Base-by-base conservation (phyloP, 2,797 vertebrate species). In the Delichon dasypus region DNA sequence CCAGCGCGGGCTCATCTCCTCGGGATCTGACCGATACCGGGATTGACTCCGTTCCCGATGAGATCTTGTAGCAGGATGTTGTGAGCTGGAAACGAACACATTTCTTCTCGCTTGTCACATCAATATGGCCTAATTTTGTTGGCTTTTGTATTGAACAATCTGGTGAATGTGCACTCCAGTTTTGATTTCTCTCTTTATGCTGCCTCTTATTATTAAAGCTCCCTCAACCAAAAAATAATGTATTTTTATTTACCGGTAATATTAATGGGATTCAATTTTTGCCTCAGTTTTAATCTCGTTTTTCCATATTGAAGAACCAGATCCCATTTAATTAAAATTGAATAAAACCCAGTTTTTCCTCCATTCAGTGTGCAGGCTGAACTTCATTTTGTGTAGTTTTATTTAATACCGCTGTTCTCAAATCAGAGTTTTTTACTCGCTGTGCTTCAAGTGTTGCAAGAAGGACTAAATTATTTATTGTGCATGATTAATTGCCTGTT, bases 141-240 rank as follows among this genome's bases (percentile, higher is more conserved):
- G 92, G 50, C 76, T 90, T 77, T 84, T 66, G 76, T 89, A 90
- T 92, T 66, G 95, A 95, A 61, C 88, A 72, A 74, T n/a, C 57
- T 50, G 80, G 42, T 47, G 76, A 89, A 85, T n/a, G 44, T 17
- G 48, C 80, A 72, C 55, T 71, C 60, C 70, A 17, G 78, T 22
- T 94, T 95, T 95, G 94, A 95, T 96, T 96, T 91, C 93, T 71
- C 65, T 88, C 48, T 83, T 89, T 77, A 72, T 62, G 89, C 60
- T 21, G 45, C n/a, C 32, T 86, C 60, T 77, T 86, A 7, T 62
- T 94, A 93, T 94, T 96, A 94, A 93, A 92, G 83, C 45, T 82
- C 85, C 80, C 58, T 93, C 91, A 90, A 82, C 85, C 93, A 93
- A 93, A 93, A 77, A 79, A 47, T 25, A 88, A 93, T 67, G 25